Evolutionary conservation across 2,888 invertebrate species (phyloP).

Genomic region (Sepioteuthis lessoniana): DNA sequence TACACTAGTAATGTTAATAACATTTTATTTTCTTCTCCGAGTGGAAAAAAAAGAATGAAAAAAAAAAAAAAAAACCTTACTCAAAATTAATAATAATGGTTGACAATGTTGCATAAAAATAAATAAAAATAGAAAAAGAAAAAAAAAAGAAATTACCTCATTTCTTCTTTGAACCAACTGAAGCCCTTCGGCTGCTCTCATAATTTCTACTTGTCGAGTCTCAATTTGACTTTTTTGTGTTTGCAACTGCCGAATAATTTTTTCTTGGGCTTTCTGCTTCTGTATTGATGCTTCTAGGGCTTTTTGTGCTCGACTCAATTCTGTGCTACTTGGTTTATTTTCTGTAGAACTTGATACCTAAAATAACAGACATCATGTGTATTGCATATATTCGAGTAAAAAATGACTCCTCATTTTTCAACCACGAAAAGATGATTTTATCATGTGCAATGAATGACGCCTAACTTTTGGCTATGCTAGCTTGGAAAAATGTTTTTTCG

Average conservation of each 20-base stretch:
- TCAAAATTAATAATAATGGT: no score
- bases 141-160: slow-evolving; percentile 44
- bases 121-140: neutral
- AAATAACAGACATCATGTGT: neutral
- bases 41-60: no score
- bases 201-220: slow-evolving; percentile 56
- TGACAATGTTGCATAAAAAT: neutral
- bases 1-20: no score
- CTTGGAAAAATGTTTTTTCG: no score
- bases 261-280: slow-evolving; percentile 55
- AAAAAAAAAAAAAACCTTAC: no score
- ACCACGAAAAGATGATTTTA: no score
- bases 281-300: slow-evolving; percentile 51
- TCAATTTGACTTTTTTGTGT: slow-evolving; percentile 58
- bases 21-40: no score
- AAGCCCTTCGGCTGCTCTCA: slow-evolving; percentile 55
- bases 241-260: slow-evolving; percentile 59
- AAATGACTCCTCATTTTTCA: no score
- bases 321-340: slow-evolving; percentile 54
- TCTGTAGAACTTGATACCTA: slow-evolving; percentile 49
- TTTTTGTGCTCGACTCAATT: slow-evolving; percentile 52
- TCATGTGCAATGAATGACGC: no score
- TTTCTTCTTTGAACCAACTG: slow-evolving; percentile 42
- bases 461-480: no score
- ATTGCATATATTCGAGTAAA: no score